Evolutionary conservation across 1,140 invertebrate genomes (phyloP), one percentile per base, ranked within the genome.

Genomic region (Mycetomoellerius zeteki): DNA sequence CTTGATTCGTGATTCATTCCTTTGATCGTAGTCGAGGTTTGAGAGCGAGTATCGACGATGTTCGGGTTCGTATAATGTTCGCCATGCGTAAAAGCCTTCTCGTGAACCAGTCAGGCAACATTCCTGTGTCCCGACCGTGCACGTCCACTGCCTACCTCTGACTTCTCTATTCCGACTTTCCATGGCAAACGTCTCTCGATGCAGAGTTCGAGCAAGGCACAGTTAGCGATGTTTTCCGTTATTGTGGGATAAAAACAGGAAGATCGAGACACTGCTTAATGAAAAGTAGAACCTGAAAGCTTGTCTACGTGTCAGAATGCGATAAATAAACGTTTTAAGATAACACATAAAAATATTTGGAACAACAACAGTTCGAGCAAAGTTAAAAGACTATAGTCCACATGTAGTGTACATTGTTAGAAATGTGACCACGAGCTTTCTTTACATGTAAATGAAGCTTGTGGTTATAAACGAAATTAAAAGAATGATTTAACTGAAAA

Each of bases 21-120:
- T 33, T 69, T 27, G 77, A 67, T 67, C 65, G 33, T 19, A 27
- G 19, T 27, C n/a, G 12, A 14, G 14, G 80, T 33, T 60, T 24
- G n/a, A 71, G 50, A 21, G 27, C 24, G 24, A 43, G 37, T 75
- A 84, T 84, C 37, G 69, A 82, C 80, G 67, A 60, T 37, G 4
- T 30, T 62, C 52, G 54, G 72, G 24, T 7, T 14, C n/a, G 77
- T 67, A 37, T 37, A 62, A 50, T 21, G 80, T 58, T 71, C 50
- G 27, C 77, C 69, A 69, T 47, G 43, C 65, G 30, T 85, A 72
- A 64, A 72, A 71, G 47, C 60, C 60, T 84, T 30, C 50, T 84
- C 69, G 65, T 56, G 56, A 87, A 73, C 80, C 78, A 72, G 86
- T 86, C 86, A 60, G 72, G 24, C 81, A 60, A 76, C 81, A 73